phyloP scores from a whole-genome alignment of 2,113 vertebrate genomes.

The Rousettus leschenaultii region DNA sequence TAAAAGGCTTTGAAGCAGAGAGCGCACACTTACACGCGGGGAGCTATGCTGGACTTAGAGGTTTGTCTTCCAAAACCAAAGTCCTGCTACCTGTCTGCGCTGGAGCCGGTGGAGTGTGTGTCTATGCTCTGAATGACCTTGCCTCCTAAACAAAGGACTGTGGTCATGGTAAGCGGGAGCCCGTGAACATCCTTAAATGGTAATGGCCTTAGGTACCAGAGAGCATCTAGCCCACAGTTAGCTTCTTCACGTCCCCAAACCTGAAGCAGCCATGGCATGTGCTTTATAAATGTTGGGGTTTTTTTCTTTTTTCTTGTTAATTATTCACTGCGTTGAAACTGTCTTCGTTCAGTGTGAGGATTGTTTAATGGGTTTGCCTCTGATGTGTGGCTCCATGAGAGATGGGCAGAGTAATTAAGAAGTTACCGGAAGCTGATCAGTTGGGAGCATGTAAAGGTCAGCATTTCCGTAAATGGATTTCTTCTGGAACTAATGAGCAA shows the following conservation, averaged over 20 bases:
- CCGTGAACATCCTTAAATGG: neutral
- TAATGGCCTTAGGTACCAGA: constrained; percentile 49
- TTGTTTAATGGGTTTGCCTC: neutral
- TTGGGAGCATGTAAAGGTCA: neutral
- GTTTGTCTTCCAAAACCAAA: neutral
- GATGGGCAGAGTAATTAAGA: neutral
- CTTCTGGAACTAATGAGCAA: constrained; percentile 6
- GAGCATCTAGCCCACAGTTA: neutral
- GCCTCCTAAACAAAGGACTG: neutral
- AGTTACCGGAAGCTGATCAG: constrained; percentile 13
- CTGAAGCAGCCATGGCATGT: constrained; percentile 20
- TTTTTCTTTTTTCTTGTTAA: neutral
- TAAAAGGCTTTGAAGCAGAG: neutral
- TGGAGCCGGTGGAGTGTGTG: neutral
- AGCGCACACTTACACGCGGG: neutral
- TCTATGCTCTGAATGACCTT: neutral
- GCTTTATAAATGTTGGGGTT: constrained; percentile 25
- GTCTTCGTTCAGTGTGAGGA: neutral
- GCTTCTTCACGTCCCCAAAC: neutral
- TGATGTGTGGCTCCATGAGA: neutral
- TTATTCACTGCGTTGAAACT: constrained; percentile 52
- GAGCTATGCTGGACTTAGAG: neutral
- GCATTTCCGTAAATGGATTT: constrained; percentile 47
- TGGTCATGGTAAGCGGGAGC: neutral
- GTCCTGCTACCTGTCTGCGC: constrained; percentile 19